phyloP scores from a whole-genome alignment of 2,797 vertebrate genomes.

The Pseudochirops cupreus region DNA sequence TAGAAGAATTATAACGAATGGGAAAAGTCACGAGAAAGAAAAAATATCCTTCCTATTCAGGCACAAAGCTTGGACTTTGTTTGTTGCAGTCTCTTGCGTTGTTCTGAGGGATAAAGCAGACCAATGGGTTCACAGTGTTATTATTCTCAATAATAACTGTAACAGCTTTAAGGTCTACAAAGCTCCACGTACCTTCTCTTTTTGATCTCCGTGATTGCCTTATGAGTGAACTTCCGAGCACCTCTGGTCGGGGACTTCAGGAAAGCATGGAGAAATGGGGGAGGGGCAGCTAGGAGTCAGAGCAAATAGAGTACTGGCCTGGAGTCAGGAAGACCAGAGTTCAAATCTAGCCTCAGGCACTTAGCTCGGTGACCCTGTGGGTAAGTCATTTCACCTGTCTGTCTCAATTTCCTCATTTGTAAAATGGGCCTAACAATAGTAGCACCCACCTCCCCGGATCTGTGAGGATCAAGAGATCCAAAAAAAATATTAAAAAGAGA shows the following conservation, averaged over 20 bases:
- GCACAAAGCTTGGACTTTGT: not conserved
- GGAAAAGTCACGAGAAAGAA: too few relatives aligned
- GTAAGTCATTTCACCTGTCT: not conserved
- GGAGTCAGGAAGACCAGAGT: not conserved
- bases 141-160: not conserved
- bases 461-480: constrained; percentile 26
- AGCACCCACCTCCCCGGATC: not conserved
- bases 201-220: not conserved
- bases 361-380: not conserved
- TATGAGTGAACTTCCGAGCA: not conserved
- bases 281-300: not conserved
- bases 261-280: not conserved
- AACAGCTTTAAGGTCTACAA: not conserved
- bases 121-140: not conserved
- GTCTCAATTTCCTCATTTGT: constrained; percentile 19
- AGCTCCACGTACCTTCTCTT: not conserved
- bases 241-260: not conserved
- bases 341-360: not conserved
- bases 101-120: not conserved
- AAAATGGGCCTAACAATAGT: not conserved
- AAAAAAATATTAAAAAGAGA: too few relatives aligned
- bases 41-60: not conserved
- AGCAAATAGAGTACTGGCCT: not conserved
- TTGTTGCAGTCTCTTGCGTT: not conserved
- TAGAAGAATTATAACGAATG: too few relatives aligned